Base-by-base conservation (phyloP, 1,140 invertebrate species). In the Brachystomella parvula region DNA sequence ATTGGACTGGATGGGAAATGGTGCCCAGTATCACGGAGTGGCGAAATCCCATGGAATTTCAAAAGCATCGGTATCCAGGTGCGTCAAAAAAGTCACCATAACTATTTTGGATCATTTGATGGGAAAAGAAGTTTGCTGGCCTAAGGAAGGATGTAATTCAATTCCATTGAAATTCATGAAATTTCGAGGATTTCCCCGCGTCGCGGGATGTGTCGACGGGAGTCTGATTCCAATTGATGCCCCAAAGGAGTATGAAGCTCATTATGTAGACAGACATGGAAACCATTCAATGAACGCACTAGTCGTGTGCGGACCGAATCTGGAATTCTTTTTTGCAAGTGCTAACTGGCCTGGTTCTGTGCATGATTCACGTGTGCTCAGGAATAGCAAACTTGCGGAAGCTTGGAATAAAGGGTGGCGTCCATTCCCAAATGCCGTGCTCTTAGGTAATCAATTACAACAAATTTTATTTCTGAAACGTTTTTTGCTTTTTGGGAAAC, bases 231-330 rank as follows among this genome's bases (percentile, higher is more conserved):
- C 72, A 26, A 72, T 75, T 57, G 67, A 70, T 53, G 66, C 67
- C 1, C 74, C 74, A 35, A 26, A 15, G 15, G n/a, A 56, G 21
- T 58, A 73, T 59, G 71, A 74, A 65, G 68, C 65, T n/a, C 35
- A 31, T 30, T 73, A 67, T 70, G 73, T 75, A 6, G 69, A 74
- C 63, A 65, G 72, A 19, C 67, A 75, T 65, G 71, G 68, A 1
- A 71, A 73, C 39, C 74, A 76, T 65, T 74, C 73, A 30, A 47
- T 76, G 0, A 75, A 73, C 44, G 31, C n/a, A 28, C 70, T 74
- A 66, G 29, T 70, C 19, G 67, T 76, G 30, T 73, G 68, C 64
- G 72, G 74, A 15, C 72, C 72, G 2, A 64, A 74, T 58, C 62
- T 62, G 17, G 26, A 49, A 17, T 73, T 75, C 60, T 76, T 69